phyloP scores from a whole-genome alignment of 2,888 invertebrate genomes.

The Agriopis leucophaearia region DNA sequence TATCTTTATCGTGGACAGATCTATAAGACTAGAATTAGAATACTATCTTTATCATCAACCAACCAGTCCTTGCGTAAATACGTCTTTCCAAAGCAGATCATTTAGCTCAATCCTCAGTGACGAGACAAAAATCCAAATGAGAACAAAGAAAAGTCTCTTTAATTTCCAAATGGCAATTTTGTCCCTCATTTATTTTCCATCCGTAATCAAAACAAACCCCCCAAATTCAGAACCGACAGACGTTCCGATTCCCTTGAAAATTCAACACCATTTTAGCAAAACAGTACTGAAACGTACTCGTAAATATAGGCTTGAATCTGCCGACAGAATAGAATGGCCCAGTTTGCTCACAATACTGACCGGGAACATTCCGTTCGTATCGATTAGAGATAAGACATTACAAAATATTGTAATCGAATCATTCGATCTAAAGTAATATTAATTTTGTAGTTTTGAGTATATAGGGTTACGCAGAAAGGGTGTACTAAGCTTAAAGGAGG shows the following conservation, averaged over 20 bases:
- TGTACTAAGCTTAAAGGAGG: no score
- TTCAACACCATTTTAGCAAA: constrained; percentile 17
- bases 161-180: constrained; percentile 1
- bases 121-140: not conserved
- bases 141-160: not conserved
- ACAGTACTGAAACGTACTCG: constrained; percentile 23
- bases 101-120: not conserved
- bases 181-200: not conserved
- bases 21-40: no score
- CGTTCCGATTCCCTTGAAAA: constrained; percentile 15
- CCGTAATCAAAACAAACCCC: constrained; percentile 2
- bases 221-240: constrained; percentile 3
- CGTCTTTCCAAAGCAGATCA: not conserved
- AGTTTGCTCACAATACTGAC: constrained; percentile 42
- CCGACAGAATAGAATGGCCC: constrained; percentile 32
- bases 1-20: no score
- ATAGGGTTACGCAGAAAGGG: no score
- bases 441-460: not conserved
- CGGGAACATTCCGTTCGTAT: constrained; percentile 29
- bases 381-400: constrained; percentile 26
- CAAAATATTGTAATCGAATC: not conserved
- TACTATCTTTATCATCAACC: no score
- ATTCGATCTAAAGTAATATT: not conserved
- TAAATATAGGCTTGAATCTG: constrained; percentile 33
- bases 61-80: not conserved